Base-by-base conservation (phyloP, 2,113 vertebrate species). In the Peucedramus taeniatus region DNA sequence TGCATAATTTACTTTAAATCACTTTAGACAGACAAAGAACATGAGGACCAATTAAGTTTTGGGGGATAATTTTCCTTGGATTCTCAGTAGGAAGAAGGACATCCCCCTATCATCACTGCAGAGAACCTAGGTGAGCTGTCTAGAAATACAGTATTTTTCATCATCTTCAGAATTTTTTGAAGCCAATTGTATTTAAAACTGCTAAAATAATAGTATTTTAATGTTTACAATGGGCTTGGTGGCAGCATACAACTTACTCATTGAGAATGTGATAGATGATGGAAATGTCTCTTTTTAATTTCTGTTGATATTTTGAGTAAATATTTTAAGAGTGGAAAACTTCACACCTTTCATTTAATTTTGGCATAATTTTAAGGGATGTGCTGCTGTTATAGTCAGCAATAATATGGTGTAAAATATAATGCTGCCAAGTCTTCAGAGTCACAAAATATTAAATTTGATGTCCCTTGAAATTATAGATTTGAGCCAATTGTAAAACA, bases 1-100 rank as follows among this genome's bases (percentile, higher is more conserved):
- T 82, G 54, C 68, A 74, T 77, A 92, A 88, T 83, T 90, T 80
- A 63, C 61, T 93, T 88, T 61, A 88, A 90, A 93, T 83, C 26
- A 42, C 33, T 83, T 61, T 22, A 57, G 88, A 63, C 31, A 83
- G 75, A 30, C 42, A 70, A 63, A 90, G 42, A 66, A 53, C 30
- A 63, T 39, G 59, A 85, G 45, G 30, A 70, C 11, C 6, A n/a
- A 42, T 77, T 45, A 45, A 47, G 4, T 54, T 93, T 76, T 57
- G 18, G 40, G 27, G 15, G 30, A 76, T 54, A 74, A 35, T 65
- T 86, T 92, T 88, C 33, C 75, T 66, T 66, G 30, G 35, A 5
- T 2, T 77, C 16, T 57, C 28, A 57, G 16, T 3, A 9, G 63
- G 54, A 74, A 83, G 75, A 69, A 87, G 22, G 28, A 72, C 8